Conservation (phyloP, 2,888 invertebrate species). For the Frankliniella intonsa region DNA sequence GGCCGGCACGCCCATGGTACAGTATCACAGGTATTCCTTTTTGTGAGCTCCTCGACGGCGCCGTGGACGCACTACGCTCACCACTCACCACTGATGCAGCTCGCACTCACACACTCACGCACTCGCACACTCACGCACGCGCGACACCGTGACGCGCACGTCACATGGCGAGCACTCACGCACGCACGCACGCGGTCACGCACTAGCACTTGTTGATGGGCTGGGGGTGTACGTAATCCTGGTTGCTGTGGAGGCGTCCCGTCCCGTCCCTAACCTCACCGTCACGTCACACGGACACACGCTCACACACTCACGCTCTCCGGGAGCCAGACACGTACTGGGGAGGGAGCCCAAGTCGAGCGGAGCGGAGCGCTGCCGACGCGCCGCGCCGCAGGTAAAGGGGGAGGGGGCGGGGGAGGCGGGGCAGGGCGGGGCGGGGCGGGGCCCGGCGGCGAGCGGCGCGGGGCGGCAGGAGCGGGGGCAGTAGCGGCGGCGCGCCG, state of each 20-base stretch:
- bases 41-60: background rate
- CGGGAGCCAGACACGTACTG: slow-evolving; percentile 20
- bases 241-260: too few relatives aligned
- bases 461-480: background rate
- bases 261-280: background rate
- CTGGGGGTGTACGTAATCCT: too few relatives aligned
- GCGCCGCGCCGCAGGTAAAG: slow-evolving; percentile 5
- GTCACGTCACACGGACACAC: background rate
- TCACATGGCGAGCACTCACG: background rate
- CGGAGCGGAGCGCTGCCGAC: background rate
- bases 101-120: background rate
- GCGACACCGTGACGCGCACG: background rate
- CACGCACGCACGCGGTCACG: background rate
- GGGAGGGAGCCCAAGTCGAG: background rate
- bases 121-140: background rate
- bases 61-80: background rate
- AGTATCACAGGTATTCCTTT: background rate
- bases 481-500: background rate
- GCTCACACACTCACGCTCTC: background rate
- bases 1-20: background rate
- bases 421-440: slow-evolving; percentile 23
- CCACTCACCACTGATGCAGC: background rate
- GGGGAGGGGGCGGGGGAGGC: slow-evolving; percentile 27
- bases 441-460: slow-evolving; percentile 3
- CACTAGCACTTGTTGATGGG: background rate